A percentile compares a stretch with the other conserved stretches of the same genome.
phyloP scores from a whole-genome alignment of 2,113 vertebrate species.

The Leptobrachium leishanense region DNA sequence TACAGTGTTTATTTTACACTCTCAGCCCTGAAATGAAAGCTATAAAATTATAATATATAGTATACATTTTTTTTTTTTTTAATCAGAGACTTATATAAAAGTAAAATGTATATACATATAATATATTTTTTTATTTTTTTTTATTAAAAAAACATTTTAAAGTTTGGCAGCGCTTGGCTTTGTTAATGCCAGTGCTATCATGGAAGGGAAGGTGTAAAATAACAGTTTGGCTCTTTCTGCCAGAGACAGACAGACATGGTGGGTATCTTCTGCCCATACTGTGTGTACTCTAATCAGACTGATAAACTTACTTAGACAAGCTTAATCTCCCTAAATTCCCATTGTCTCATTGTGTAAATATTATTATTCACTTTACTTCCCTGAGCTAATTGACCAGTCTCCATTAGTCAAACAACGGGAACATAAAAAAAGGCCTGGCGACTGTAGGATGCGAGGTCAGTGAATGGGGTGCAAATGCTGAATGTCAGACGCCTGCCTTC shows the following conservation, averaged over 20 bases:
- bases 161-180: no score
- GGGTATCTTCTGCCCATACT: not conserved
- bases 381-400: constrained; percentile 32
- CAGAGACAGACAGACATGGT: not conserved
- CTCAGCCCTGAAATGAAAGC: no score
- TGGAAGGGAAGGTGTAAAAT: no score
- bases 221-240: no score
- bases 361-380: constrained; percentile 36
- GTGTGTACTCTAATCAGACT: not conserved
- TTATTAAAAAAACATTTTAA: no score
- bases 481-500: not conserved
- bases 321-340: constrained; percentile 12
- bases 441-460: not conserved
- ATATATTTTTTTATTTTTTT: no score
- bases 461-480: not conserved
- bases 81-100: no score
- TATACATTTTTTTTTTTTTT: no score
- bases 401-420: constrained; percentile 24
- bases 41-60: no score
- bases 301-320: not conserved
- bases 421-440: not conserved
- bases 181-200: no score
- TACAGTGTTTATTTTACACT: no score
- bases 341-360: constrained; percentile 38
- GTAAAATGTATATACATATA: no score